A percentile compares a stretch with the other conserved stretches of the same genome.
phyloP scores from a whole-genome alignment of 2,888 invertebrate species.

The Meandrusa payeni region DNA sequence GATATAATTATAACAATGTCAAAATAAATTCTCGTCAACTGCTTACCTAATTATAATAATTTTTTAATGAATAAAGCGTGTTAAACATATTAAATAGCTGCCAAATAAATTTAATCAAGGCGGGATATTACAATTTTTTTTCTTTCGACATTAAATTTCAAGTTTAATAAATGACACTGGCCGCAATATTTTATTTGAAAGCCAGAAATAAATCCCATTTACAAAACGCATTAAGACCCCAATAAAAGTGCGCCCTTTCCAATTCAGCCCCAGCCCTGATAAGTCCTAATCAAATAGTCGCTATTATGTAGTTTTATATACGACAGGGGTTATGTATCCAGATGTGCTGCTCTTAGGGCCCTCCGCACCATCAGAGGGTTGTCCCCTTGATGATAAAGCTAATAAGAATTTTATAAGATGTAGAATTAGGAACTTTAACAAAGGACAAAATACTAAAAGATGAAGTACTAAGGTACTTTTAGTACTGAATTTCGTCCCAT shows the following conservation, averaged over 20 bases:
- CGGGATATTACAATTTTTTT: slow-evolving; percentile 25
- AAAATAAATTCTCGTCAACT: slow-evolving; percentile 4
- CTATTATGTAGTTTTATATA: slow-evolving; percentile 48
- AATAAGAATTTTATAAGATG: slow-evolving; percentile 72
- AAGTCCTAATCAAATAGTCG: slow-evolving; percentile 72
- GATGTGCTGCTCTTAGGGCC: slow-evolving; percentile 45
- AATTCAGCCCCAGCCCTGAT: slow-evolving; percentile 33
- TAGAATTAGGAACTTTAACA: slow-evolving; percentile 30
- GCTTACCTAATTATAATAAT: background rate
- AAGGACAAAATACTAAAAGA: background rate
- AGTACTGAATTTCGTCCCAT: too few relatives aligned
- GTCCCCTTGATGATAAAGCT: slow-evolving; percentile 50
- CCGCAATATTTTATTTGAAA: slow-evolving; percentile 42
- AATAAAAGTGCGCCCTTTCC: slow-evolving; percentile 42
- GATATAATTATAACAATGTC: slow-evolving; percentile 6
- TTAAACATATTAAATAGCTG: slow-evolving; percentile 3
- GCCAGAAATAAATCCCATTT: slow-evolving; percentile 60
- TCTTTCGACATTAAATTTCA: slow-evolving; percentile 40
- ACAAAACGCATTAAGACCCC: slow-evolving; percentile 56
- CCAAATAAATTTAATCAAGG: slow-evolving; percentile 24
- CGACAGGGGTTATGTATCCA: slow-evolving; percentile 25
- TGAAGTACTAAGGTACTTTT: too few relatives aligned
- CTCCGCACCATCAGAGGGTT: slow-evolving; percentile 43
- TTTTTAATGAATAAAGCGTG: background rate
- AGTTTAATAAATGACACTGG: slow-evolving; percentile 37